Conservation (phyloP, 1,140 invertebrate species). For the Euglossa dilemma region DNA sequence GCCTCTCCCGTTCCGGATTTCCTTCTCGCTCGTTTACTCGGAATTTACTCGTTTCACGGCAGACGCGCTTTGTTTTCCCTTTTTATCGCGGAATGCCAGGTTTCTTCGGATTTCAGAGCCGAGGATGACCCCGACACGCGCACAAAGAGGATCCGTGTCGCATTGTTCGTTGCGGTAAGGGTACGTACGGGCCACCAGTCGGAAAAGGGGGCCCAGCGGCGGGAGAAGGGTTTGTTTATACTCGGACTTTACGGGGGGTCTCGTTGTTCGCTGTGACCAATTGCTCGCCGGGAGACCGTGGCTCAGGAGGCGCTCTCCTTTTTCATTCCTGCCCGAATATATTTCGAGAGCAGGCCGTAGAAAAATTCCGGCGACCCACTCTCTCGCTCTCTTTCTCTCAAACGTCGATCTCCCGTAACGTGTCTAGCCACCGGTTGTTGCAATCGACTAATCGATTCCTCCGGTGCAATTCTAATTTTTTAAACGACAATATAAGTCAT, state of each 20-base stretch:
- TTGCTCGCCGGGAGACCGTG: slow-evolving; percentile 64
- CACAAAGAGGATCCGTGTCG: slow-evolving; percentile 55
- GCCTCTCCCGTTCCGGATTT: background rate
- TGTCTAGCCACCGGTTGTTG: background rate
- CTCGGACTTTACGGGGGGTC: slow-evolving; percentile 59
- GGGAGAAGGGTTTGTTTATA: slow-evolving; percentile 75
- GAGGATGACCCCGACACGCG: slow-evolving; percentile 35
- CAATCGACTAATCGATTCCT: too few species aligned
- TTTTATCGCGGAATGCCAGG: background rate
- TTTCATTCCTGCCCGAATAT: slow-evolving; percentile 58
- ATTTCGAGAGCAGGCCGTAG: background rate
- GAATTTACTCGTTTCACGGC: background rate
- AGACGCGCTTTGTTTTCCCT: background rate
- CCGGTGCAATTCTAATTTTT: too few species aligned
- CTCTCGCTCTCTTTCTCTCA: background rate
- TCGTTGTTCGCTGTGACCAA: slow-evolving; percentile 76
- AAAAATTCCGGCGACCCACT: background rate
- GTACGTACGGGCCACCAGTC: slow-evolving; percentile 45
- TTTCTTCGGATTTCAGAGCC: background rate
- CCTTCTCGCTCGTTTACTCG: too few species aligned
- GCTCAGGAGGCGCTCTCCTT: slow-evolving; percentile 55
- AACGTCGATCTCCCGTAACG: background rate
- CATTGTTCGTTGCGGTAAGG: slow-evolving; percentile 69
- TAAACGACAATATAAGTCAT: too few species aligned
- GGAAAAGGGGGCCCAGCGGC: slow-evolving; percentile 13